phyloP scores from a whole-genome alignment of 2,888 invertebrate genomes.

The Epicampocera succincta region DNA sequence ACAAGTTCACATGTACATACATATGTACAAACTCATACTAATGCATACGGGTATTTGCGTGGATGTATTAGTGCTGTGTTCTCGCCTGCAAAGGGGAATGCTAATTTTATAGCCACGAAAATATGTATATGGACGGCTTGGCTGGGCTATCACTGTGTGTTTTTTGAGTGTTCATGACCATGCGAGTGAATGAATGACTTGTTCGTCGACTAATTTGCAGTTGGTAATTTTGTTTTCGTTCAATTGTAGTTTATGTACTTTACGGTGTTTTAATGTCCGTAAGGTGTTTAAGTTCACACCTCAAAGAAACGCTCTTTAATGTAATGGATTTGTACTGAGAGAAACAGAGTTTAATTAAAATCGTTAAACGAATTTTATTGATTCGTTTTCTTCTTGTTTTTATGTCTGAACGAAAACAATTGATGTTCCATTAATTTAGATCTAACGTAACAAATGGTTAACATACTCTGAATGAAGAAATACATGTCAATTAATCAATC shows the following conservation, averaged over 20 bases:
- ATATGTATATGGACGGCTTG: not conserved
- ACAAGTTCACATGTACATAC: no score
- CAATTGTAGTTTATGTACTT: constrained; percentile 36
- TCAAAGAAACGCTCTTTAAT: constrained; percentile 26
- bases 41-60: no score
- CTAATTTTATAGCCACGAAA: constrained; percentile 2
- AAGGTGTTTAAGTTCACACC: constrained; percentile 55
- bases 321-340: constrained; percentile 42
- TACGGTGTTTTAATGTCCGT: constrained; percentile 51
- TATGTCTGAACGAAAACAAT: no score
- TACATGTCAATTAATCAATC: no score
- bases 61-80: no score
- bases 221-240: constrained; percentile 38
- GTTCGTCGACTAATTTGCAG: constrained; percentile 7
- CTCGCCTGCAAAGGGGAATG: not conserved
- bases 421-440: no score
- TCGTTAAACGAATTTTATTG: not conserved
- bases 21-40: no score
- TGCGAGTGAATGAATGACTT: not conserved
- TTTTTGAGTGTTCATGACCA: not conserved
- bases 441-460: no score
- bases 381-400: no score
- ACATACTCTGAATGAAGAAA: no score
- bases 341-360: constrained; percentile 42
- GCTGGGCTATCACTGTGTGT: not conserved